phyloP scores from a whole-genome alignment of 2,113 vertebrate genomes.

The Vireo altiloquus region DNA sequence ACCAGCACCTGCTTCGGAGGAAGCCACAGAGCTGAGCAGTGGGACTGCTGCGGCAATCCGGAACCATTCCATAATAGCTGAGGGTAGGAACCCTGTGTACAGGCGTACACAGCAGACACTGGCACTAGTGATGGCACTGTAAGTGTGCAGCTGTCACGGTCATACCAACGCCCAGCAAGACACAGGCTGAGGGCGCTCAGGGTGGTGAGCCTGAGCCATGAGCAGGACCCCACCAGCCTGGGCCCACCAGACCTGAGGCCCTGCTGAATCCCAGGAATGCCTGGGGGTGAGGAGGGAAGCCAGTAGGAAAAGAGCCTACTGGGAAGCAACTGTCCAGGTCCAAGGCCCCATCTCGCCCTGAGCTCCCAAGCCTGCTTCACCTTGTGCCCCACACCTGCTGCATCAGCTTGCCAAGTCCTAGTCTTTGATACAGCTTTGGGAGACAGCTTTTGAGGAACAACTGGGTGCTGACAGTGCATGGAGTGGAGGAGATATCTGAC shows the following conservation, averaged over 20 bases:
- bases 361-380: not conserved
- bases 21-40: not conserved
- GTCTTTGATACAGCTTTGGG: not conserved
- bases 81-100: not conserved
- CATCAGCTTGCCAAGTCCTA: not conserved
- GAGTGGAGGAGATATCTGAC: not conserved
- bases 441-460: not conserved
- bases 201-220: not conserved
- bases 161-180: too few relatives aligned
- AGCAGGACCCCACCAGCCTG: accelerated
- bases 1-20: accelerated
- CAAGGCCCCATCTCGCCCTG: accelerated
- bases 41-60: not conserved
- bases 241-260: not conserved
- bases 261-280: accelerated
- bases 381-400: accelerated
- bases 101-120: accelerated
- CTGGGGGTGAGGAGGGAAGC: accelerated
- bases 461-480: accelerated
- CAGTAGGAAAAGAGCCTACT: not conserved
- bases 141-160: too few relatives aligned
- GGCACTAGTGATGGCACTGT: accelerated
- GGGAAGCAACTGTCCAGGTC: not conserved
- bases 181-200: accelerated
- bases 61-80: too few relatives aligned